These are phyloP conservation scores for Australoheros facetus DNA, from an alignment of 2,797 vertebrate species.

Conservation along the genomic window DNA sequence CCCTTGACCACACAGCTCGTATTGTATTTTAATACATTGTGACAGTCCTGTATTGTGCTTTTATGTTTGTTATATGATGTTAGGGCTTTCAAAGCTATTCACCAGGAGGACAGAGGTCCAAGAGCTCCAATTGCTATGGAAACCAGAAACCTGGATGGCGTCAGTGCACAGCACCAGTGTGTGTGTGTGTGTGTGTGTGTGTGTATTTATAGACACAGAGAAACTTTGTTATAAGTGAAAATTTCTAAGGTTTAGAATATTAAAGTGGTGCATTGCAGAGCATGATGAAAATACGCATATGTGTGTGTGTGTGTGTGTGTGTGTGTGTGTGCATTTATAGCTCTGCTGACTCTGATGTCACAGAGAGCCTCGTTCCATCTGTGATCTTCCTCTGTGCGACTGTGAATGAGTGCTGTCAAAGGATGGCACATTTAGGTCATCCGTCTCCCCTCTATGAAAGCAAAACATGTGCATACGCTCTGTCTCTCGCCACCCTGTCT, in stretches of 20 bases:
- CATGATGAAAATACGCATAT: background rate
- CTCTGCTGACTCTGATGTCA: background rate
- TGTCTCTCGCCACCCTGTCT: constrained; percentile 2
- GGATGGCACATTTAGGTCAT: constrained; percentile 65
- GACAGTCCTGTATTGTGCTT: constrained; percentile 1
- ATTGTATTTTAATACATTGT: constrained; percentile 4
- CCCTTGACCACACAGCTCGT: background rate
- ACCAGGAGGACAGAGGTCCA: constrained; percentile 28
- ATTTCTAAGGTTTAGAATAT: constrained; percentile 9
- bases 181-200: background rate
- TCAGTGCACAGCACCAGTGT: constrained; percentile 19
- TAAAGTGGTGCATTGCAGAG: constrained; percentile 12
- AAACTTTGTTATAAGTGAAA: background rate
- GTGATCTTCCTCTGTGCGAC: constrained; percentile 32
- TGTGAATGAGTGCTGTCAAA: constrained; percentile 51
- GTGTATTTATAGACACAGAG: constrained; percentile 1
- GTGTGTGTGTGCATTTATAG: background rate
- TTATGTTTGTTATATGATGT: constrained; percentile 37
- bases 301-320: background rate
- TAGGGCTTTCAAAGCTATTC: constrained; percentile 42
- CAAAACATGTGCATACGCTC: constrained; percentile 19
- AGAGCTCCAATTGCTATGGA: constrained; percentile 59
- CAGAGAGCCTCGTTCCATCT: constrained; percentile 12
- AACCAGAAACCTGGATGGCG: constrained; percentile 55
- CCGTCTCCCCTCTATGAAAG: constrained; percentile 29